phyloP scores from a whole-genome alignment of 2,113 vertebrate genomes.

The Daphoenositta chrysoptera region DNA sequence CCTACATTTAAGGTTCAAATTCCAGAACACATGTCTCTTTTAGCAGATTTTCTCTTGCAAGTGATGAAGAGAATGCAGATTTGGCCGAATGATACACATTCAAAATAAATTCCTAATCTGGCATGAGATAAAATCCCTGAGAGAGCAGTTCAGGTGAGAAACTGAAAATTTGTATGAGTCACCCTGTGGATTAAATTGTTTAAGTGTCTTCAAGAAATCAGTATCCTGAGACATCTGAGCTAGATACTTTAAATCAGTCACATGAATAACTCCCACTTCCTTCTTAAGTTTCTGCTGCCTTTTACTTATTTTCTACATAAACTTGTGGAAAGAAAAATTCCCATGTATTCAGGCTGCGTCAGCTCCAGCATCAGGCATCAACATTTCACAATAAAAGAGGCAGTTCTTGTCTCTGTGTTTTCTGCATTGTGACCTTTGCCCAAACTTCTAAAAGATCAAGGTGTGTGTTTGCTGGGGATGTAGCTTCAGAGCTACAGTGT shows the following conservation, averaged over 20 bases:
- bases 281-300: not conserved
- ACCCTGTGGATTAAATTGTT: not conserved
- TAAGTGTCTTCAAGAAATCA: not conserved
- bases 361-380: not conserved
- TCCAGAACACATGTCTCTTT: not conserved
- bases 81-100: not conserved
- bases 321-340: not conserved
- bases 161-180: not conserved
- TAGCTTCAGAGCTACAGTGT: not conserved
- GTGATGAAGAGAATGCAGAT: not conserved
- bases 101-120: not conserved
- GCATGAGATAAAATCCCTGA: not conserved
- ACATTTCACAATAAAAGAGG: not conserved
- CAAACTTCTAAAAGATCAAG: not conserved
- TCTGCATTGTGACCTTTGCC: not conserved
- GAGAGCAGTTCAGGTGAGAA: not conserved
- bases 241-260: not conserved
- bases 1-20: not conserved
- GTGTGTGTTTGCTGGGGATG: not conserved
- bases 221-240: not conserved
- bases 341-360: fast-evolving
- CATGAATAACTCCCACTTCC: not conserved
- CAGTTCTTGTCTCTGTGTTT: not conserved
- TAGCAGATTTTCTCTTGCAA: not conserved
- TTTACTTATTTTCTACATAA: not conserved